These are phyloP conservation scores for Hoplostethus atlanticus DNA, from an alignment of 2,797 vertebrate species.

Conservation along the genomic window DNA sequence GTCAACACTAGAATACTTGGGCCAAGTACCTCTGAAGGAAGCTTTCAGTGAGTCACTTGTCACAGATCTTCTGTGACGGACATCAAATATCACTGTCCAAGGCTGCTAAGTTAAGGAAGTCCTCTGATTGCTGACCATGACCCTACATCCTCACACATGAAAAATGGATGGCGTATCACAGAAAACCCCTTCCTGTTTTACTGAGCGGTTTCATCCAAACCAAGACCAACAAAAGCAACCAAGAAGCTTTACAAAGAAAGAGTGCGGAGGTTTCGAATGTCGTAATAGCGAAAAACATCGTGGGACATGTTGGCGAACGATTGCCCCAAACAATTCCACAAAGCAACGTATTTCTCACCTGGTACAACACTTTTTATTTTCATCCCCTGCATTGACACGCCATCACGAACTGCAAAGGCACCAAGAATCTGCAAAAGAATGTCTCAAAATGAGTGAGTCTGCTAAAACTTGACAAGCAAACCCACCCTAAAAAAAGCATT, in stretches of 20 bases:
- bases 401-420: constrained; percentile 84
- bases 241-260: constrained; percentile 64
- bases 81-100: constrained; percentile 49
- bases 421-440: constrained; percentile 81
- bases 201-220: constrained; percentile 57
- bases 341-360: constrained; percentile 80
- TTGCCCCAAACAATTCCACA: constrained; percentile 63
- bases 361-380: constrained; percentile 86
- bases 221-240: constrained; percentile 74
- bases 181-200: constrained; percentile 32
- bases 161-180: constrained; percentile 43
- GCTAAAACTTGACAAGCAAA: not conserved
- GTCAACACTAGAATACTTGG: constrained; percentile 16
- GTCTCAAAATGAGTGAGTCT: constrained; percentile 1
- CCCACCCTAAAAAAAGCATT: not conserved
- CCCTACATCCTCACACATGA: constrained; percentile 51
- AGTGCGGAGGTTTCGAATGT: constrained; percentile 74
- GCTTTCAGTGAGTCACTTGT: constrained; percentile 45
- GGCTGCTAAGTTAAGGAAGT: constrained; percentile 39
- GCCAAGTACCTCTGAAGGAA: constrained; percentile 45
- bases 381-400: constrained; percentile 86
- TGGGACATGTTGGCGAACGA: constrained; percentile 71
- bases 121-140: constrained; percentile 48
- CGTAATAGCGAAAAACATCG: constrained; percentile 78
- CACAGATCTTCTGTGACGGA: constrained; percentile 52